Percentiles rank a stretch among this genome's conserved stretches.
Evolutionary conservation across 2,113 vertebrate genomes (phyloP).

Genomic region (Cyprinodon brontotheroides): DNA sequence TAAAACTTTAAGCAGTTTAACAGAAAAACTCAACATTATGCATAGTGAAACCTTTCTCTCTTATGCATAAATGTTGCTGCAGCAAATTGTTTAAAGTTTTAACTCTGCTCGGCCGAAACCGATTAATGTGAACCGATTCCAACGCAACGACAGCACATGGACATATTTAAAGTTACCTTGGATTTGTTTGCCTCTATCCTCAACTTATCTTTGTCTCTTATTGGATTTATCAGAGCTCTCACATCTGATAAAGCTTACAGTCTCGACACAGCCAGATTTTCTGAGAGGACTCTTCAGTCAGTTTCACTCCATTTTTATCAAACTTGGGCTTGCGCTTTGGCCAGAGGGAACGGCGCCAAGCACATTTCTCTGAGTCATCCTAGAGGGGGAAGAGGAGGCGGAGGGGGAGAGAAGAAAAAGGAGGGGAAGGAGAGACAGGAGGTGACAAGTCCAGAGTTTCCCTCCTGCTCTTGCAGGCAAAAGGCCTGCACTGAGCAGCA

Average conservation of each 20-base stretch:
- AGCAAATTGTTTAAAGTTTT: neutral
- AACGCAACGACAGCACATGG: slow-evolving; percentile 25
- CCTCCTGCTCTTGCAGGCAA: slow-evolving; percentile 56
- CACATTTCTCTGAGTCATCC: slow-evolving; percentile 82
- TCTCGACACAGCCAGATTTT: slow-evolving; percentile 42
- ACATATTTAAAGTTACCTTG: slow-evolving; percentile 33
- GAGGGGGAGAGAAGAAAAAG: slow-evolving; percentile 3
- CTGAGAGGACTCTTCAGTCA: slow-evolving; percentile 58
- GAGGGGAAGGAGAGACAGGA: slow-evolving; percentile 53
- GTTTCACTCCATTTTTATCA: slow-evolving; percentile 60
- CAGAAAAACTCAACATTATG: neutral
- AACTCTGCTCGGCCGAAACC: slow-evolving; percentile 34
- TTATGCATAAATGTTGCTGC: neutral
- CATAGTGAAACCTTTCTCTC: neutral
- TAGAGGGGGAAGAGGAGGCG: slow-evolving; percentile 2
- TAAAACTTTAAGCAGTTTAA: neutral
- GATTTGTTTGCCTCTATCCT: slow-evolving; percentile 23
- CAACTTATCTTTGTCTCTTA: slow-evolving; percentile 37
- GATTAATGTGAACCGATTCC: slow-evolving; percentile 27
- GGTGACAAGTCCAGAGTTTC: slow-evolving; percentile 69
- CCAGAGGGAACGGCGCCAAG: slow-evolving; percentile 60
- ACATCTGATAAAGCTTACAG: slow-evolving; percentile 65
- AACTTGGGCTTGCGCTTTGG: slow-evolving; percentile 54
- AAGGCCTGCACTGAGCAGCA: slow-evolving; percentile 52
- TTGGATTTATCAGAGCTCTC: slow-evolving; percentile 48